Evolutionary conservation across 2,113 vertebrate species (phyloP).

Genomic region (Sinosuthora webbiana): DNA sequence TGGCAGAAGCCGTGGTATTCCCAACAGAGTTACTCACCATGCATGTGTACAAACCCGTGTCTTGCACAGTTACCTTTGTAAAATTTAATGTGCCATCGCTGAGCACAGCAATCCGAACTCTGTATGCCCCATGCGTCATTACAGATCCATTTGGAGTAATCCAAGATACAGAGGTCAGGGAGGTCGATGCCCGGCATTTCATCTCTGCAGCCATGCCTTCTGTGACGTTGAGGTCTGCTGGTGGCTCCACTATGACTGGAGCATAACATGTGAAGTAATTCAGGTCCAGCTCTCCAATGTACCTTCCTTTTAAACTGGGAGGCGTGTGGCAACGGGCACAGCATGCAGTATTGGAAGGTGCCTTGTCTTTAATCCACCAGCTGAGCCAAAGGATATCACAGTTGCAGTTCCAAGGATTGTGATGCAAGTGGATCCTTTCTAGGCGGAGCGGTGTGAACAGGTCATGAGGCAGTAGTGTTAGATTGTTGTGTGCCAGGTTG

Average conservation of each 20-base stretch:
- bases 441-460: conserved; percentile 97
- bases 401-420: conserved; percentile 99
- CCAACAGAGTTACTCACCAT: conserved; percentile 99
- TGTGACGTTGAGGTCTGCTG: conserved; percentile 94
- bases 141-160: conserved; percentile 97
- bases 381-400: conserved; percentile 98
- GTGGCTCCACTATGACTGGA: conserved; percentile 97
- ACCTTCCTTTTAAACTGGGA: conserved; percentile 89
- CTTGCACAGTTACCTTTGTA: conserved; percentile 96
- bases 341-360: conserved; percentile 95
- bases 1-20: conserved; percentile 97
- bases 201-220: conserved; percentile 97
- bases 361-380: conserved; percentile 99
- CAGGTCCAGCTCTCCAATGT: conserved; percentile 96
- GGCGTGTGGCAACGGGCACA: conserved; percentile 97
- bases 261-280: conserved; percentile 98
- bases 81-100: conserved; percentile 97
- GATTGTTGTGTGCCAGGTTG: conserved; percentile 97
- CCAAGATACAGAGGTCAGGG: conserved; percentile 97
- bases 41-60: conserved; percentile 96
- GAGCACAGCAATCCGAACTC: conserved; percentile 94
- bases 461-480: conserved; percentile 96
- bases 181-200: conserved; percentile 92
- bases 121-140: conserved; percentile 95
- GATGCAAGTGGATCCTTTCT: conserved; percentile 95